Percentiles rank a stretch among this genome's conserved stretches.
phyloP scores from a whole-genome alignment of 2,113 vertebrate species.

The Zosterops hypoxanthus region DNA sequence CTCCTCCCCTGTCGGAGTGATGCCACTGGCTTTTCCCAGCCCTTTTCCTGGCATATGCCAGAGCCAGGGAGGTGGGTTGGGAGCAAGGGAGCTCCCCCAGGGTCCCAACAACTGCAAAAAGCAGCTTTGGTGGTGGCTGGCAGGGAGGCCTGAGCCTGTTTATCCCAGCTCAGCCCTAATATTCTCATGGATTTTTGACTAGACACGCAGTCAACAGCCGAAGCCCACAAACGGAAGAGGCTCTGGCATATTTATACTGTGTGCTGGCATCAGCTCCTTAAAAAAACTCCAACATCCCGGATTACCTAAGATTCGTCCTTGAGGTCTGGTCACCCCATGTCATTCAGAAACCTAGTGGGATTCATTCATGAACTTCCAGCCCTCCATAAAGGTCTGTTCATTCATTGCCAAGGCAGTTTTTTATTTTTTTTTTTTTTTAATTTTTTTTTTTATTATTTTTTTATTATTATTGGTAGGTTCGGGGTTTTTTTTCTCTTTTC shows the following conservation, averaged over 20 bases:
- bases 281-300: background rate
- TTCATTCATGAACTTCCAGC: slow-evolving; percentile 69
- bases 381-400: slow-evolving; percentile 69
- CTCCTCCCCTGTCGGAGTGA: background rate
- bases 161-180: background rate
- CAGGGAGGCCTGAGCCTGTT: background rate
- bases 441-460: background rate
- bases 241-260: slow-evolving; percentile 54
- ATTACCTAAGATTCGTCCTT: slow-evolving; percentile 49
- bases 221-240: slow-evolving; percentile 33
- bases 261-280: slow-evolving; percentile 28
- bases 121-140: background rate
- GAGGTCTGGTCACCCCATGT: slow-evolving; percentile 57
- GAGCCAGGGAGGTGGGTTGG: background rate
- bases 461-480: background rate
- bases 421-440: background rate
- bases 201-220: slow-evolving; percentile 52
- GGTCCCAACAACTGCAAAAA: background rate
- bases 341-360: slow-evolving; percentile 43
- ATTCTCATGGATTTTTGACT: slow-evolving; percentile 36
- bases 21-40: background rate
- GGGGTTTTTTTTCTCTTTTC: background rate
- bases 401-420: slow-evolving; percentile 46
- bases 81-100: background rate
- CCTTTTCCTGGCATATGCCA: background rate